Evolutionary conservation across 2,797 vertebrate species (phyloP), one percentile per base, ranked within the genome.

Genomic region (Malurus splendens): DNA sequence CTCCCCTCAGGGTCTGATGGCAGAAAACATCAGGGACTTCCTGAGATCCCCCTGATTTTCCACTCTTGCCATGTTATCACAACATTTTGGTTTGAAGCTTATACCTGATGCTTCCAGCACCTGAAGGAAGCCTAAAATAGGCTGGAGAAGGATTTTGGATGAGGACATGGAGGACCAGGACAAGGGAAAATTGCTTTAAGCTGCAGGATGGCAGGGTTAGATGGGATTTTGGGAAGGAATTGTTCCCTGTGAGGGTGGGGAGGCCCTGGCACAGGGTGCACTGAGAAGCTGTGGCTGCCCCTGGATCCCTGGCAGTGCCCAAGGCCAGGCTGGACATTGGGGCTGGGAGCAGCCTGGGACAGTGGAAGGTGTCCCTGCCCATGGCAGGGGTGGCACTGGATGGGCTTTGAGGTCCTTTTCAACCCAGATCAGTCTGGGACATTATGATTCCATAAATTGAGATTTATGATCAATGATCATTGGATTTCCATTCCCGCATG

Each of bases 271-370:
- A 39, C 55, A 68, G 33, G 24, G 16, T 48, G 36, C 22, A 12
- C 64, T 61, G 64, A 70, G 82, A 14, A 62, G 64, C n/a, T 77
- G 82, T 42, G 64, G n/a, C 42, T 70, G 73, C 2, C 18, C 36
- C 48, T 19, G 28, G 15, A 61, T 61, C 42, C 12, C n/a, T 85
- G 56, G 22, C 0, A 32, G n/a, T 19, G 65, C 1, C 56, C 73
- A 3, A 44, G 56, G 6, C 14, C n/a, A 28, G 57, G 27, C 0
- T 85, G 27, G 66, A 24, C 0, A 44, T 4, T 44, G 0, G 24
- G 30, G 13, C 10, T 41, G 14, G 50, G 73, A 50, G 13, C 23
- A 14, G 0, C 3, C 51, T 57, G 57, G 44, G 28, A 0, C 0
- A 3, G n/a, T 38, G 65, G 7, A 1, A 71, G 11, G 1, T 28